phyloP scores from a whole-genome alignment of 2,888 invertebrate species.

The Therioaphis trifolii region DNA sequence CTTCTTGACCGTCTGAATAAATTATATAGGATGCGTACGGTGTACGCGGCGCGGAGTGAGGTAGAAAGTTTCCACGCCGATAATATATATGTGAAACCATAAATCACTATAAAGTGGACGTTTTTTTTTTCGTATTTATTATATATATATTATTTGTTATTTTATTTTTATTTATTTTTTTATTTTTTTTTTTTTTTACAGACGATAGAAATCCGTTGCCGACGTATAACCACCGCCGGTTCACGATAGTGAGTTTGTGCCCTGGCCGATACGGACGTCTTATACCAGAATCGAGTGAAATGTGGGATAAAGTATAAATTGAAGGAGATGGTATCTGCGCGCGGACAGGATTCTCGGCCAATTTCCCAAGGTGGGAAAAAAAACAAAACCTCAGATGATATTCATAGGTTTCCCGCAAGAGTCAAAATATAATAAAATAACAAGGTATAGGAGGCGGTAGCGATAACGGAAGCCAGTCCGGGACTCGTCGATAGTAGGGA shows the following conservation, averaged over 20 bases:
- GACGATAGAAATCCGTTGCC: conserved; percentile 27
- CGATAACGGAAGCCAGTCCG: no score
- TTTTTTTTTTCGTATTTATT: conserved; percentile 50
- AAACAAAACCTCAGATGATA: not conserved
- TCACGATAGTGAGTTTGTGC: not conserved
- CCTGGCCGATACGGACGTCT: not conserved
- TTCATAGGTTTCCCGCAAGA: not conserved
- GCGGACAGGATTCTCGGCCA: not conserved
- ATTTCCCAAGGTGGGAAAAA: not conserved
- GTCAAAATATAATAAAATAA: not conserved
- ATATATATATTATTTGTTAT: no score
- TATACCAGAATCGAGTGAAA: not conserved
- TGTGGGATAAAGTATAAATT: conserved; percentile 36
- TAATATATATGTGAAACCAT: conserved; percentile 33
- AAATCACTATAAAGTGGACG: conserved; percentile 53
- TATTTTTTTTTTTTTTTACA: conserved; percentile 17
- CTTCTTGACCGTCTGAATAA: conserved; percentile 61
- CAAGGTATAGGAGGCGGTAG: not conserved
- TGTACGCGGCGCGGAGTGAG: not conserved
- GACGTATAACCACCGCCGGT: not conserved
- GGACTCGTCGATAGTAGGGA: no score
- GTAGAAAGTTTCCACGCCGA: conserved; percentile 22
- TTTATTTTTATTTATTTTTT: not conserved
- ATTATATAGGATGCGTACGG: conserved; percentile 5
- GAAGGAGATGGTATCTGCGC: conserved; percentile 39